Evolutionary conservation across 1,140 invertebrate genomes (phyloP).

Genomic region (Hetaerina americana): DNA sequence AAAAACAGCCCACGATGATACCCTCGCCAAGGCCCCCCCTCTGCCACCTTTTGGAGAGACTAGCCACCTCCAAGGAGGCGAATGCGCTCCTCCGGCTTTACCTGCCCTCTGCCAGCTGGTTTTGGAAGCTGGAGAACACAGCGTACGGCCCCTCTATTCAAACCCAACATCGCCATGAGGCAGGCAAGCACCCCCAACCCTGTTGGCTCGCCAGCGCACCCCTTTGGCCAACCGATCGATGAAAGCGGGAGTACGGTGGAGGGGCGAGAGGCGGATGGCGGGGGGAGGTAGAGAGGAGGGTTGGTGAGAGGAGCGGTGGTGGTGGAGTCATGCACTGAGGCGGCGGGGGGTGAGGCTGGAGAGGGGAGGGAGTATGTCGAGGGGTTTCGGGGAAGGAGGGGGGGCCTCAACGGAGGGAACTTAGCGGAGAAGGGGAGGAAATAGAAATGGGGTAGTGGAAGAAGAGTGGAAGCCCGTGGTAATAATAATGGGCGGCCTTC

Average conservation of each 20-base stretch:
- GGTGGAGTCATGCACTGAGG: too few species aligned
- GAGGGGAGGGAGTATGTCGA: too few species aligned
- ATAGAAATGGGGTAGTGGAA: too few species aligned
- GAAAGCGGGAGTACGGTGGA: background rate
- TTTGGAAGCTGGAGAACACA: slow-evolving; percentile 7
- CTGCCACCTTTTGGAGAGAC: slow-evolving; percentile 3
- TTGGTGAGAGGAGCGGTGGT: slow-evolving; percentile 3
- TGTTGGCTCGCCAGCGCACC: too few species aligned
- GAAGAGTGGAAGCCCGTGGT: too few species aligned
- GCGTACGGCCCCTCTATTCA: background rate
- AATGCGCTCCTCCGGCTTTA: background rate
- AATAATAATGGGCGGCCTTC: too few species aligned
- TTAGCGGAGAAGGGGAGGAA: too few species aligned
- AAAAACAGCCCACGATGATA: too few species aligned
- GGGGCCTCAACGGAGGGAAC: too few species aligned
- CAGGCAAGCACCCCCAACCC: background rate
- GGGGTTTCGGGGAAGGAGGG: too few species aligned
- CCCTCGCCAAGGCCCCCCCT: too few species aligned
- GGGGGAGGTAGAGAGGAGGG: background rate
- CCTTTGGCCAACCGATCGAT: background rate
- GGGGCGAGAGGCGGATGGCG: background rate
- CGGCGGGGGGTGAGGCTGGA: too few species aligned
- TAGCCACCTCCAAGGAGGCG: background rate
- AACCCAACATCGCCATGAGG: background rate
- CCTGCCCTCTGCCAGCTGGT: slow-evolving; percentile 11